Evolutionary conservation across 2,888 invertebrate genomes (phyloP).

Genomic region (Hanleya hanleyi): DNA sequence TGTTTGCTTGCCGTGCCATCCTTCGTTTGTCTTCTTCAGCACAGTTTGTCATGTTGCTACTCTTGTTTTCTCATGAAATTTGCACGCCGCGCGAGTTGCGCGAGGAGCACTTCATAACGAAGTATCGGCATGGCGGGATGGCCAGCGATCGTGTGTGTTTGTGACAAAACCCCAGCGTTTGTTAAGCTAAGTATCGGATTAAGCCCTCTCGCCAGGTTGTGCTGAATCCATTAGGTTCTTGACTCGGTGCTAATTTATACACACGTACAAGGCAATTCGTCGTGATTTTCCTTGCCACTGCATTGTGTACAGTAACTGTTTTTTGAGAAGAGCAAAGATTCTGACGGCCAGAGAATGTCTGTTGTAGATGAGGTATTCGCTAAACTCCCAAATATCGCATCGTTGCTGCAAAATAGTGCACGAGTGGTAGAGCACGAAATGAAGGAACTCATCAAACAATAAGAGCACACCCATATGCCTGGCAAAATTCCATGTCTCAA

Average conservation of each 20-base stretch:
- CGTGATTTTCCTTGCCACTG: background rate
- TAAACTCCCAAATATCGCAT: background rate
- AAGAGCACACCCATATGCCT: too few relatives aligned
- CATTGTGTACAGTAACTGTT: slow-evolving; percentile 10
- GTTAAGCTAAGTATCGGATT: slow-evolving; percentile 8
- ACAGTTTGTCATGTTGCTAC: background rate
- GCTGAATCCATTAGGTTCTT: slow-evolving; percentile 7
- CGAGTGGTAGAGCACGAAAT: too few relatives aligned
- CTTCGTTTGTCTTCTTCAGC: background rate
- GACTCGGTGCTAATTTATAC: slow-evolving; percentile 10
- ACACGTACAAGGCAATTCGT: background rate
- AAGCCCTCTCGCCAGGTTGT: background rate
- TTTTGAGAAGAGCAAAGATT: slow-evolving; percentile 7
- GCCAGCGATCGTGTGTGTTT: background rate
- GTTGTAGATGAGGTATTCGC: background rate
- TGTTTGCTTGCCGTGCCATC: slow-evolving; percentile 6
- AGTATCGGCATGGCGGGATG: background rate
- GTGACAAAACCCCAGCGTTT: slow-evolving; percentile 7
- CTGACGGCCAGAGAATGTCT: background rate
- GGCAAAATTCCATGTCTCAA: too few relatives aligned
- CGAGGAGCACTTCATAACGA: background rate
- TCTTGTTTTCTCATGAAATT: slow-evolving; percentile 6
- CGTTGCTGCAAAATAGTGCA: too few relatives aligned
- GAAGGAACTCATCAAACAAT: too few relatives aligned
- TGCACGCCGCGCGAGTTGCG: background rate